Evolutionary conservation across 2,888 invertebrate genomes (phyloP), one percentile per base, ranked within the genome.

Genomic region (Axea sp.): DNA sequence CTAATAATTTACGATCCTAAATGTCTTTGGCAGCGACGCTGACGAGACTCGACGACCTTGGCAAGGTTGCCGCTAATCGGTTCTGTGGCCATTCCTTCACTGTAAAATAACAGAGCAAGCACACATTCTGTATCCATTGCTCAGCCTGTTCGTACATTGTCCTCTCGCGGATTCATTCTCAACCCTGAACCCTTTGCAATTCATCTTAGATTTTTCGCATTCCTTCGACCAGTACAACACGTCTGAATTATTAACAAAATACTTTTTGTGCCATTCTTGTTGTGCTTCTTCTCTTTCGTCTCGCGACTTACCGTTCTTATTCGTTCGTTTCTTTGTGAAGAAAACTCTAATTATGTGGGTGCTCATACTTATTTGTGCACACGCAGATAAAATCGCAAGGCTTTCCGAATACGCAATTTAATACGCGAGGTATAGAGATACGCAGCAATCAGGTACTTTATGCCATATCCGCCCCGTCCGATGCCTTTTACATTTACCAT

Each of bases 21-120:
- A 33, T 31, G 33, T 33, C 28, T 59, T 41, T 28, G 47, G 35
- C 47, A 37, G 47, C 53, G 53, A 8, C 11, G 45, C 37, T 12
- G 45, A 14, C 33, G 49, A 31, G 55, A 49, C 68, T 68, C 35
- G 59, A 8, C 35, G 68, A 41, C 68, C 68, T 68, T 68, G 68
- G 47, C 69, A 53, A 69, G 53, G 59, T 28, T 68, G 51, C 67
- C 26, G 39, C 59, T 68, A 68, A 68, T 60, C 60, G 68, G 43
- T 39, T 39, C 47, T 51, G 47, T 51, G 51, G 31, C 28, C 60
- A 33, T 60, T 60, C 53, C 68, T 41, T 51, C 59, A 60, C 37
- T 57, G 68, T 60, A 60, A 60, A 59, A 53, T 57, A 67, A 39
- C 47, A 62, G 37, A 45, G 7, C 19, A 30, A 30, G 19, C 43